A percentile compares a stretch with the other conserved stretches of the same genome.
These are phyloP conservation scores for Apolygus lucorum DNA, from an alignment of 1,140 invertebrate species.

Conservation along the genomic window DNA sequence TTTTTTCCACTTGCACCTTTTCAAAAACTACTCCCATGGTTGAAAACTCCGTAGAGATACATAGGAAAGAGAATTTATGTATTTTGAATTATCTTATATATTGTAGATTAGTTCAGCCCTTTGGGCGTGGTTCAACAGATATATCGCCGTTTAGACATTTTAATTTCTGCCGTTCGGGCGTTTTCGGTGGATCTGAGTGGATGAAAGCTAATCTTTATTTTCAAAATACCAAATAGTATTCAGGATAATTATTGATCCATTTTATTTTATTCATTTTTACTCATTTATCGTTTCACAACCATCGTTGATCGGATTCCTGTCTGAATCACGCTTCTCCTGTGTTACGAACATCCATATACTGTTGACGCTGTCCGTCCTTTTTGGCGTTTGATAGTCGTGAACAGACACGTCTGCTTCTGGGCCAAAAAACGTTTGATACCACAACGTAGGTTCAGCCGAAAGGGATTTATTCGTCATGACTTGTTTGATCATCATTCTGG, in stretches of 20 bases:
- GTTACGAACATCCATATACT: conserved; percentile 6
- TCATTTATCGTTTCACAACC: background rate
- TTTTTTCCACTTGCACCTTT: too few species aligned
- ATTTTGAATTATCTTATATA: too few species aligned
- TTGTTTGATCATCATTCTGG: background rate
- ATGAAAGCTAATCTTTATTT: background rate
- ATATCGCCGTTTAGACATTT: too few species aligned
- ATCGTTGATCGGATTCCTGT: too few species aligned
- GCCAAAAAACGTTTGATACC: conserved; percentile 7
- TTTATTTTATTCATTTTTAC: background rate
- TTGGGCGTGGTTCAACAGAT: too few species aligned
- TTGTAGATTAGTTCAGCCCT: too few species aligned
- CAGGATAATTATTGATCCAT: background rate
- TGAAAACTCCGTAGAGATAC: too few species aligned
- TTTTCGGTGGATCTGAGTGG: background rate
- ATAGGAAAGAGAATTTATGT: too few species aligned
- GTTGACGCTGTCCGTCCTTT: background rate
- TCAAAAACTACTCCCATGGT: too few species aligned
- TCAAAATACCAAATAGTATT: background rate
- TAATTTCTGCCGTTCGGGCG: background rate
- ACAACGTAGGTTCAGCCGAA: background rate
- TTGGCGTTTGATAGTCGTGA: background rate
- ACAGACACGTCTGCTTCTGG: background rate
- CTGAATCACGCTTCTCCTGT: background rate
- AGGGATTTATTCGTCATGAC: conserved; percentile 7